Base-by-base conservation (phyloP, 2,113 vertebrate species). In the Cebidichthys violaceus region DNA sequence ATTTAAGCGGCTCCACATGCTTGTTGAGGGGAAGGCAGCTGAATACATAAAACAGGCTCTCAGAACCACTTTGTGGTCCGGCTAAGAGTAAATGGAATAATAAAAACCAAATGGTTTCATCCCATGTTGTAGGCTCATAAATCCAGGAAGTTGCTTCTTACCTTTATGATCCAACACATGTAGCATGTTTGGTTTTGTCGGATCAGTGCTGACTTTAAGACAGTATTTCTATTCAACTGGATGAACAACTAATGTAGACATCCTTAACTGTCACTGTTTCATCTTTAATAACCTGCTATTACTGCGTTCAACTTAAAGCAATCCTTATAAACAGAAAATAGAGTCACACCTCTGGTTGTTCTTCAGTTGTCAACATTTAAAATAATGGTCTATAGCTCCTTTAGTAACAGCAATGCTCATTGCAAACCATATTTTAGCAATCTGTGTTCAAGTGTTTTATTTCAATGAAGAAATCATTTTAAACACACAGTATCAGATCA, bases 1-100 rank as follows among this genome's bases (percentile, higher is more conserved):
- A 96, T 98, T 98, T 99, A 99, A 99, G 97, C 96, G 95, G 94
- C 96, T 98, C 98, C 97, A 98, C 97, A 98, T 98, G 98, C 96
- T 96, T 97, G 96, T 97, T 96, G 96, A 97, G 97, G 96, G 96
- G 94, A 96, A 97, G 97, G 96, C 97, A 99, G 98, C 98, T 99
- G 97, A 98, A 99, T 98, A 99, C 97, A 99, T 99, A 99, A 99
- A 99, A 96, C 97, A 98, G 96, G 94, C 97, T 97, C 97, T 97
- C 96, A 97, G 96, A 97, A 97, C 96, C 97, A 96, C 97, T 97
- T 96, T 98, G 96, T 97, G 97, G 97, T 97, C 96, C 95, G 94
- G 96, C 96, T 96, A 96, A 97, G 96, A 97, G 96, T 97, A 98
- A 98, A 98, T 97, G 97, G 96, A 99, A 99, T 98, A 98, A 99